A percentile compares a stretch with the other conserved stretches of the same genome.
Conservation (phyloP, 2,113 vertebrate genomes). For the Sula dactylatra region DNA sequence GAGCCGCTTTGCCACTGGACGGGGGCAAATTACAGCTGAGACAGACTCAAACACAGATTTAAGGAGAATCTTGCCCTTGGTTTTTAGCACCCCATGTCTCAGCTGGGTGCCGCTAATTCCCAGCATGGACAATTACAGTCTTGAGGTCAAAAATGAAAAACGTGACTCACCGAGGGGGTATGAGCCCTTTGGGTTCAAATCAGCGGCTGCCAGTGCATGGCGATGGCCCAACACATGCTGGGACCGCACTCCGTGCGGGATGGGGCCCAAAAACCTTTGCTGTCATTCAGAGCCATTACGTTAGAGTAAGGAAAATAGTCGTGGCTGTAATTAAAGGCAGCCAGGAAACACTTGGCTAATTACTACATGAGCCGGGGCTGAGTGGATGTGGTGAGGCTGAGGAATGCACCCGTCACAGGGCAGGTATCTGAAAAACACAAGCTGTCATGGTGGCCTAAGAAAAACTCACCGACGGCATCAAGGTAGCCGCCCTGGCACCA, state of each 20-base stretch:
- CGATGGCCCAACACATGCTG: background rate
- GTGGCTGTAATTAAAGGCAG: slow-evolving; percentile 48
- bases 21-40: fast-evolving
- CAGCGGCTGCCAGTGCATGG: background rate
- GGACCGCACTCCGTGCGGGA: background rate
- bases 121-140: background rate
- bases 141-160: background rate
- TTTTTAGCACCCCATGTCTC: background rate
- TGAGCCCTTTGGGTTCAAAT: background rate
- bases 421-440: slow-evolving; percentile 48
- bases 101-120: background rate
- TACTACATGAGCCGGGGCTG: background rate
- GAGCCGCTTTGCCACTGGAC: background rate
- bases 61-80: background rate
- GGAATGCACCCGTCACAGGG: background rate
- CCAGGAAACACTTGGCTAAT: slow-evolving; percentile 54
- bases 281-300: background rate
- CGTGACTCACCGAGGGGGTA: background rate
- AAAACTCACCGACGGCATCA: background rate
- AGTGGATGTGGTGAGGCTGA: background rate
- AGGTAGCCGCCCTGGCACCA: background rate
- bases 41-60: background rate
- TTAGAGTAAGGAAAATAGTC: slow-evolving; percentile 10
- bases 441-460: background rate
- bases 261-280: background rate